Evolutionary conservation across 1,140 invertebrate species (phyloP).

Genomic region (Tetramorium alpestre): DNA sequence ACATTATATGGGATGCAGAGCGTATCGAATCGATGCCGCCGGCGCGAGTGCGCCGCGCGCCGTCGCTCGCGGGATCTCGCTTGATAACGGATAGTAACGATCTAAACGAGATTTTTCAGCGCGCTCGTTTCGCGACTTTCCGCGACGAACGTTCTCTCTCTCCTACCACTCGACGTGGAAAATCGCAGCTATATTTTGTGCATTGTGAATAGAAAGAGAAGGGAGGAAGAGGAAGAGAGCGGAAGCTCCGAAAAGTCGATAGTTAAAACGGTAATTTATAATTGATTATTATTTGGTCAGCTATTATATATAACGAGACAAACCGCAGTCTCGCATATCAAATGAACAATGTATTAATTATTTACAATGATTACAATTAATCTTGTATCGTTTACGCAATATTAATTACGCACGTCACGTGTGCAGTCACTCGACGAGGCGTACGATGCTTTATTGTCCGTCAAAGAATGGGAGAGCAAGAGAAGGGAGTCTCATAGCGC

Average conservation of each 20-base stretch:
- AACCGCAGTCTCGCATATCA: background rate
- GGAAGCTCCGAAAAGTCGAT: background rate
- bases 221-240: background rate
- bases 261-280: background rate
- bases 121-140: background rate
- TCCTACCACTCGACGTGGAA: background rate
- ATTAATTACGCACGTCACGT: conserved; percentile 10
- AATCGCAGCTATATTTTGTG: background rate
- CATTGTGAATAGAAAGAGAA: no score
- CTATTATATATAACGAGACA: background rate
- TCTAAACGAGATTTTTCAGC: background rate
- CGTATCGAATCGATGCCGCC: conserved; percentile 60
- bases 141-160: background rate
- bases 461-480: background rate
- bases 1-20: conserved; percentile 55
- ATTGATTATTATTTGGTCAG: background rate
- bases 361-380: conserved; percentile 9
- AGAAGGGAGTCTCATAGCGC: background rate
- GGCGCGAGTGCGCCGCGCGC: background rate
- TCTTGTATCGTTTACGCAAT: conserved; percentile 29
- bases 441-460: conserved; percentile 26
- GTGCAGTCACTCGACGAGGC: background rate
- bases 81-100: background rate
- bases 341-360: background rate
- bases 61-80: background rate